These are phyloP conservation scores for Poecilia picta DNA, from an alignment of 2,797 vertebrate species.

Conservation along the genomic window DNA sequence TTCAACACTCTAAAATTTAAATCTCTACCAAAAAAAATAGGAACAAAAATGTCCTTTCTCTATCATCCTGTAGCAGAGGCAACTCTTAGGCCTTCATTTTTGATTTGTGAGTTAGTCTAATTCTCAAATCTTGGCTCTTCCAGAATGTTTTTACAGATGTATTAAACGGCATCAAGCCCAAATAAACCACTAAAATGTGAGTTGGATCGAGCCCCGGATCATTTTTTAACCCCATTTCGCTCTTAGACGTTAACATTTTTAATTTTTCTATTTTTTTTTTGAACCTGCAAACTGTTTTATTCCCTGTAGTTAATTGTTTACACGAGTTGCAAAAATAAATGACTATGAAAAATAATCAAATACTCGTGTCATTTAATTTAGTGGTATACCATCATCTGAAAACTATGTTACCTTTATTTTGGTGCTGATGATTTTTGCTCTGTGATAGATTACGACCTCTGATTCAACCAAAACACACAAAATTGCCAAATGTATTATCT, in stretches of 20 bases:
- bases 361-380: background rate
- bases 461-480: background rate
- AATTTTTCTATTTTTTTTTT: background rate
- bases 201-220: background rate
- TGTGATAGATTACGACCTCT: background rate
- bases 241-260: background rate
- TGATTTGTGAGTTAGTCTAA: background rate
- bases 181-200: background rate
- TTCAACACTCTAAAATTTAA: constrained; percentile 1
- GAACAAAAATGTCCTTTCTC: background rate
- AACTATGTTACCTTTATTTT: background rate
- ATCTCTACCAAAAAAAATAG: background rate
- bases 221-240: background rate
- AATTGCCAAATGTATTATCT: background rate
- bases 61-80: background rate
- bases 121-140: background rate
- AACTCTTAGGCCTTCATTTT: background rate
- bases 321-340: background rate
- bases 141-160: background rate
- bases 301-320: background rate
- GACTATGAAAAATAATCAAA: background rate
- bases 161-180: background rate
- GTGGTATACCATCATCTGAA: background rate
- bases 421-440: background rate
- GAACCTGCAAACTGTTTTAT: background rate